phyloP scores from a whole-genome alignment of 2,113 vertebrate genomes.

The Coryphaenoides rupestris region DNA sequence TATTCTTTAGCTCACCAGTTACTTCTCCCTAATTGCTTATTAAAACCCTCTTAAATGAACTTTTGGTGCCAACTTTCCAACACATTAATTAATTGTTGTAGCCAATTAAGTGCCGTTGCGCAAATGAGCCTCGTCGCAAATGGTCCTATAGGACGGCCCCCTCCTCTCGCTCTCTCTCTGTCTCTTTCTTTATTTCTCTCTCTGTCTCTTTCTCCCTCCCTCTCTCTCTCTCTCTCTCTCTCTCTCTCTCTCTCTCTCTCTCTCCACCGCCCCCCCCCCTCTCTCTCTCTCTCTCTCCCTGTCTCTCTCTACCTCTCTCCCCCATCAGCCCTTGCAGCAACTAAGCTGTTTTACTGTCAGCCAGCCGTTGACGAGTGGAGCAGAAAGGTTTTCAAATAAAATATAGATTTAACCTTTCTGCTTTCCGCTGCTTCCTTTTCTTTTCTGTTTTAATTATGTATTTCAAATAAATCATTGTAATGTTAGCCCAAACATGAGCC shows the following conservation, averaged over 20 bases:
- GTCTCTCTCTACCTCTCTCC: conserved; percentile 1
- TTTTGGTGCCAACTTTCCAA: conserved; percentile 98
- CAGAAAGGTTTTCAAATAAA: no score
- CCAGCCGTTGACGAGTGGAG: no score
- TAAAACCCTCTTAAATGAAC: conserved; percentile 84
- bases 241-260: conserved; percentile 11
- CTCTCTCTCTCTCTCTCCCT: no score
- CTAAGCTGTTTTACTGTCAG: no score
- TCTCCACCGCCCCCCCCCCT: no score
- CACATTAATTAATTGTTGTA: conserved; percentile 99
- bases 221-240: conserved; percentile 22
- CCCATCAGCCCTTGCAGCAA: conserved; percentile 65
- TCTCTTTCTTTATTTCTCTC: conserved; percentile 43
- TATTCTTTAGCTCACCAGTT: conserved; percentile 52
- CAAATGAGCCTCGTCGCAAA: conserved; percentile 98
- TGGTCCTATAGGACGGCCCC: conserved; percentile 91
- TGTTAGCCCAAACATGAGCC: no score
- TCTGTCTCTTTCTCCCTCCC: conserved; percentile 46
- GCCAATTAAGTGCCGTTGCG: conserved; percentile 98
- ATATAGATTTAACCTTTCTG: no score
- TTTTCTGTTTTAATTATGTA: no score
- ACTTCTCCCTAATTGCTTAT: conserved; percentile 79
- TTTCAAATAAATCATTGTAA: no score
- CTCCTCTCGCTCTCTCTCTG: conserved; percentile 51
- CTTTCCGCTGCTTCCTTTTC: no score